A percentile compares a stretch with the other conserved stretches of the same genome.
Evolutionary conservation across 2,888 invertebrate genomes (phyloP).

Genomic region (Horisme vitalbata): DNA sequence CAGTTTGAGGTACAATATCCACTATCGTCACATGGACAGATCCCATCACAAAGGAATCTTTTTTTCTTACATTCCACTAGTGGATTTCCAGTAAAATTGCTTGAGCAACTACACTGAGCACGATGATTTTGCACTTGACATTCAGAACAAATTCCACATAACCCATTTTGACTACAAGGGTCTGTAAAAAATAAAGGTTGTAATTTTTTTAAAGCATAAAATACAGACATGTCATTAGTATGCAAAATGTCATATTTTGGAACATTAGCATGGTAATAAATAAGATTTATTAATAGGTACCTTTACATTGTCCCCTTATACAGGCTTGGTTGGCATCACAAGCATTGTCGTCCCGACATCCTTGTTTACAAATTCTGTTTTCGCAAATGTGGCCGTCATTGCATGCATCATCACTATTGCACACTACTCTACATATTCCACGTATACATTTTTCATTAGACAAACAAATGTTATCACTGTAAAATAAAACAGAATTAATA

Average conservation of each 20-base stretch:
- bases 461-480: constrained; percentile 90
- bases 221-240: too few relatives aligned
- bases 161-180: constrained; percentile 88
- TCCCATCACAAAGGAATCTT: constrained; percentile 87
- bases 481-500: neutral
- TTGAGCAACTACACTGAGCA: constrained; percentile 92
- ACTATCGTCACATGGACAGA: constrained; percentile 91
- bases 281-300: constrained; percentile 60
- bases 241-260: too few relatives aligned
- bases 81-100: constrained; percentile 92
- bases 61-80: constrained; percentile 89
- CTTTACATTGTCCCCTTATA: constrained; percentile 90
- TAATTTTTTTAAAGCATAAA: neutral
- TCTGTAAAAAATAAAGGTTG: constrained; percentile 63
- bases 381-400: constrained; percentile 92
- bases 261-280: neutral
- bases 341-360: constrained; percentile 92
- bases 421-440: constrained; percentile 92
- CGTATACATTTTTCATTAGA: constrained; percentile 93
- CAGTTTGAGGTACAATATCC: constrained; percentile 91
- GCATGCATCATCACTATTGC: constrained; percentile 93
- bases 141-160: constrained; percentile 92
- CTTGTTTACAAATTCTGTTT: constrained; percentile 92
- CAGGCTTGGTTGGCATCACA: constrained; percentile 91
- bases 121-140: constrained; percentile 93